A percentile compares a stretch with the other conserved stretches of the same genome.
Evolutionary conservation across 2,113 vertebrate species (phyloP).

Genomic region (Malurus elegans): DNA sequence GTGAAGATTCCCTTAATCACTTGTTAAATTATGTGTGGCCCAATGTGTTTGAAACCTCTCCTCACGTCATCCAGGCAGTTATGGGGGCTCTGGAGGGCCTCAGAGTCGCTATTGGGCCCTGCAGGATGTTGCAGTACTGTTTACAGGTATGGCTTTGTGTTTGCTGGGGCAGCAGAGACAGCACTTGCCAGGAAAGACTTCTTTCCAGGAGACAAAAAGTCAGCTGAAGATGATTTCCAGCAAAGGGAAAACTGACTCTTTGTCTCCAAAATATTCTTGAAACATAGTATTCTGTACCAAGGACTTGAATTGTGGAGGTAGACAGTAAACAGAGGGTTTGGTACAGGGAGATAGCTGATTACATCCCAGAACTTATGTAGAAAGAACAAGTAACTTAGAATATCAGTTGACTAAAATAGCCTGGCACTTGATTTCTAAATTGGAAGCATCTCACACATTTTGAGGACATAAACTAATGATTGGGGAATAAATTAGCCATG

Average conservation of each 20-base stretch:
- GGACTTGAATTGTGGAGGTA: neutral
- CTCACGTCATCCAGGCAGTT: slow-evolving; percentile 97
- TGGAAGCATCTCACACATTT: neutral
- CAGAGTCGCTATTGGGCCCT: slow-evolving; percentile 93
- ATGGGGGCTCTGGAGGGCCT: slow-evolving; percentile 98
- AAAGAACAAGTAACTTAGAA: neutral
- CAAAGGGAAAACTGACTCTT: neutral
- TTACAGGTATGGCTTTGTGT: slow-evolving; percentile 80
- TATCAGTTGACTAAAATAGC: neutral
- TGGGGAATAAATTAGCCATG: neutral
- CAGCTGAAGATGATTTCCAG: neutral
- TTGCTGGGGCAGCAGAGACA: neutral
- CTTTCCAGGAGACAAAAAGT: neutral
- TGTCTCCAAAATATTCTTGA: neutral
- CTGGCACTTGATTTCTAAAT: neutral
- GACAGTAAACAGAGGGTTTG: neutral
- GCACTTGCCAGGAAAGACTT: neutral
- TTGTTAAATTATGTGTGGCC: slow-evolving; percentile 98
- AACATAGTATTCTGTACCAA: neutral
- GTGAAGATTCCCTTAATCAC: slow-evolving; percentile 96
- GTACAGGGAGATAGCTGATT: neutral
- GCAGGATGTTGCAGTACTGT: slow-evolving; percentile 97
- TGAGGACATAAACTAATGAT: neutral
- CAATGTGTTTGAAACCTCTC: slow-evolving; percentile 97
- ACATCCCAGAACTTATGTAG: neutral